Base-by-base conservation (phyloP, 2,113 vertebrate species). In the Eleginops maclovinus region DNA sequence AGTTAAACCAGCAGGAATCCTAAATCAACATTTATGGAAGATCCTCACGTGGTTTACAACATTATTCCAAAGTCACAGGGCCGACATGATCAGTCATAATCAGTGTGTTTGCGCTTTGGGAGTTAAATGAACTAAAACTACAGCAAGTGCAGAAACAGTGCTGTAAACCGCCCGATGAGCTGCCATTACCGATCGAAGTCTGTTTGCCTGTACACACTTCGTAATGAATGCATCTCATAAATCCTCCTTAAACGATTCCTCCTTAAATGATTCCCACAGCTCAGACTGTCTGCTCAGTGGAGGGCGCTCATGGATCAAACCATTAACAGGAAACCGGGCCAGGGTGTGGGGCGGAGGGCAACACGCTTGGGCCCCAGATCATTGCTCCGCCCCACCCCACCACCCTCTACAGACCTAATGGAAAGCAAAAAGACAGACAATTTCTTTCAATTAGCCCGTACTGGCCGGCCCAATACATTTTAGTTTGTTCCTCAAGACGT, bases 391-490 rank as follows among this genome's bases (percentile, higher is more conserved):
- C 24, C 72, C 59, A 16, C 40, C 36, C 82, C 76, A 40, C 75
- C 69, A 59, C 77, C 88, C 75, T 63, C 80, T 60, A 72, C 86
- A 90, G 72, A 85, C 75, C 63, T 81, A 85, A 88, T 85, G 78
- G 82, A 93, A 94, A 88, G 76, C 88, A 88, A 95, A 91, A 88
- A 94, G 94, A 95, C 94, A 95, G 88, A 93, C 94, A 94, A 94
- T 95, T 95, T 93, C 95, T 95, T 95, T 95, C 94, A 95, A 95
- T 95, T 95, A 95, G 93, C 88, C 87, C 46, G 19, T 88, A 86
- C 84, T 76, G 90, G 93, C 88, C 85, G 73, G 83, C 88, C 92
- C 93, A 93, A 95, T 95, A 94, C 86, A 94, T 95, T 95, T 92
- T 81, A 92, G 94, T 95, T 95, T 94, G 93, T 93, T 88, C 88